Evolutionary conservation across 2,797 vertebrate species (phyloP).

Genomic region (Myotis daubentonii): DNA sequence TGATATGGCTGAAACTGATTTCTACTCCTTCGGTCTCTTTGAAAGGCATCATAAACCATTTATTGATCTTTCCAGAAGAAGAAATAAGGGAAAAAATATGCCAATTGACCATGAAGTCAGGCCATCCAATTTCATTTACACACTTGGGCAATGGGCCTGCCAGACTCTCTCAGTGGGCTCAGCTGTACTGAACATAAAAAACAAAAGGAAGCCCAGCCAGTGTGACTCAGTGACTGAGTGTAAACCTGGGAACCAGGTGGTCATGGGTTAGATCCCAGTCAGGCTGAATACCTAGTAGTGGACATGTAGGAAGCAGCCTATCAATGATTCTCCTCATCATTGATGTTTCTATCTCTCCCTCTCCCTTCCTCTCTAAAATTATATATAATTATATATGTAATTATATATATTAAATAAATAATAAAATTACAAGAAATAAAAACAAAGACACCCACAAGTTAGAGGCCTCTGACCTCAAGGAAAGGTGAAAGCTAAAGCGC

Average conservation of each 20-base stretch:
- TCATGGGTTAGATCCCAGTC: too few species aligned
- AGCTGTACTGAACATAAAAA: background rate
- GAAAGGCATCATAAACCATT: conserved; percentile 58
- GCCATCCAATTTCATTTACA: conserved; percentile 18
- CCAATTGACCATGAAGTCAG: conserved; percentile 19
- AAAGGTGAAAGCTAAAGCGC: background rate
- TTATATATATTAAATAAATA: too few species aligned
- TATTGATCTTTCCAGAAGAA: conserved; percentile 66
- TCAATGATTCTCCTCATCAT: too few species aligned
- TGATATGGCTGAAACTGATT: conserved; percentile 40
- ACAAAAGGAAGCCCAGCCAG: background rate
- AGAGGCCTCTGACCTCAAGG: background rate
- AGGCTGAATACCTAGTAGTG: too few species aligned
- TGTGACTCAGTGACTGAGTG: too few species aligned
- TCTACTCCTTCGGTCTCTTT: conserved; percentile 49
- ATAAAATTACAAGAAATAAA: background rate
- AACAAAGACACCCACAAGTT: too few species aligned
- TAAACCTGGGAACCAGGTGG: too few species aligned
- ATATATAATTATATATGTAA: too few species aligned
- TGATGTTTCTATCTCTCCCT: too few species aligned
- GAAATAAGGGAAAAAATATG: conserved; percentile 48
- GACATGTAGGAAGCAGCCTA: too few species aligned
- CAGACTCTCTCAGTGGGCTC: background rate
- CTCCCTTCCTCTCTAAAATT: too few species aligned
- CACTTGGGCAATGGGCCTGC: background rate